Evolutionary conservation across 2,888 invertebrate species (phyloP).

Genomic region (Busseola fusca): DNA sequence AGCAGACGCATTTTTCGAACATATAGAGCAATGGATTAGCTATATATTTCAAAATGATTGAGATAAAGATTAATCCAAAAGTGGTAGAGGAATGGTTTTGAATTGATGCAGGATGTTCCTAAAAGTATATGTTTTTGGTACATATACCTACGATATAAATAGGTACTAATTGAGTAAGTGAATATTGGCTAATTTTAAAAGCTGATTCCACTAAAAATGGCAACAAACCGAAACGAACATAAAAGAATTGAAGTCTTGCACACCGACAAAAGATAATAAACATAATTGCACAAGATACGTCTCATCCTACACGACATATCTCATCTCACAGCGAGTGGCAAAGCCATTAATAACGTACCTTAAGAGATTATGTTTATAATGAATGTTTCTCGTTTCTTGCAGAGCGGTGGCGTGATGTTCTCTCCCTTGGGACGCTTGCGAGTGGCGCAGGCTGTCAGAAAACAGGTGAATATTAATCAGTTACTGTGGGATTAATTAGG

Average conservation of each 20-base stretch:
- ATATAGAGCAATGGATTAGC: too few species aligned
- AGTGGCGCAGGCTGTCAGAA: slow-evolving; percentile 87
- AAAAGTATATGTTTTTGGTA: too few species aligned
- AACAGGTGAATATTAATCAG: slow-evolving; percentile 77
- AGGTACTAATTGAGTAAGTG: too few species aligned
- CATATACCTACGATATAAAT: too few species aligned
- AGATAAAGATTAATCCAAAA: too few species aligned
- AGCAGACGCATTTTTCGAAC: too few species aligned
- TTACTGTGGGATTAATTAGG: slow-evolving; percentile 36
- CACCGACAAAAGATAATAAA: slow-evolving; percentile 4
- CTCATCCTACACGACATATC: slow-evolving; percentile 1
- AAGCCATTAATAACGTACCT: slow-evolving; percentile 43
- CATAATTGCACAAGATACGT: slow-evolving; percentile 19
- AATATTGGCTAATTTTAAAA: background rate
- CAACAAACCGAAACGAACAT: background rate
- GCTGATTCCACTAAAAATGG: background rate
- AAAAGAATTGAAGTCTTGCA: background rate
- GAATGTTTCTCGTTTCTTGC: slow-evolving; percentile 65
- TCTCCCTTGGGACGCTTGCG: slow-evolving; percentile 85
- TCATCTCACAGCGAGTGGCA: slow-evolving; percentile 20
- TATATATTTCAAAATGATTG: too few species aligned
- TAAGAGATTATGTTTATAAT: slow-evolving; percentile 50
- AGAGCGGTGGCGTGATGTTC: slow-evolving; percentile 88
- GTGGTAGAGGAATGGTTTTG: too few species aligned
- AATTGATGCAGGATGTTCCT: too few species aligned